A percentile compares a stretch with the other conserved stretches of the same genome.
Conservation (phyloP, 2,888 invertebrate species). For the Apodemia hepburni region DNA sequence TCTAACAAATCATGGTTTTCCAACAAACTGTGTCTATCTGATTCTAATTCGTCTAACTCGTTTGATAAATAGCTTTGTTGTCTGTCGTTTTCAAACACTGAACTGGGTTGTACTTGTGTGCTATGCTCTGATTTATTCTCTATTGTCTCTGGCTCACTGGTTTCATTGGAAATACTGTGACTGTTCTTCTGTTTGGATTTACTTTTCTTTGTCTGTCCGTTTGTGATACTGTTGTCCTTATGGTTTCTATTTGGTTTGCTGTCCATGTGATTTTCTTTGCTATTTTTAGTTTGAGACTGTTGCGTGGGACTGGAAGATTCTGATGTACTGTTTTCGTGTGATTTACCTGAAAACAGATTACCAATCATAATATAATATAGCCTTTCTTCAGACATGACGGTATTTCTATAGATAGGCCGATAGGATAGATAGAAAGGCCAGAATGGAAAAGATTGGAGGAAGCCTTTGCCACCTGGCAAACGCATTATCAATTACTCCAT, state of each 20-base stretch:
- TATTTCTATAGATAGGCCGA: too few species aligned
- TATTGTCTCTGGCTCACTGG: conserved; percentile 45
- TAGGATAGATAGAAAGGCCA: too few species aligned
- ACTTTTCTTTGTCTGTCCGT: conserved; percentile 57
- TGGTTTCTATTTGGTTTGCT: conserved; percentile 62
- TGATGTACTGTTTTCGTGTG: conserved; percentile 77
- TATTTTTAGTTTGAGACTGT: conserved; percentile 71
- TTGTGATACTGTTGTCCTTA: conserved; percentile 71
- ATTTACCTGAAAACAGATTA: conserved; percentile 55
- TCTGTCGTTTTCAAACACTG: conserved; percentile 61
- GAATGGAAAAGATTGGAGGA: too few species aligned
- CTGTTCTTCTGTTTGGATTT: conserved; percentile 77
- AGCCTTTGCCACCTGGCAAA: too few species aligned
- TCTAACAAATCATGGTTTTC: conserved; percentile 71
- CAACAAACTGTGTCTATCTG: conserved; percentile 71
- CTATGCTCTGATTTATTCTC: conserved; percentile 36
- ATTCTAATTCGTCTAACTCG: conserved; percentile 69
- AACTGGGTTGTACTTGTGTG: conserved; percentile 36
- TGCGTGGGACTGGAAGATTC: conserved; percentile 71
- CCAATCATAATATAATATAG: too few species aligned
- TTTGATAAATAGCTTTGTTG: conserved; percentile 56
- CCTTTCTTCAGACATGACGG: too few species aligned
- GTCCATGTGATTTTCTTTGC: conserved; percentile 66
- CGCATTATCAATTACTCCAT: too few species aligned
- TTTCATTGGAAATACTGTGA: conserved; percentile 53